Conservation (phyloP, 2,888 invertebrate species). For the Platycnemis pennipes region DNA sequence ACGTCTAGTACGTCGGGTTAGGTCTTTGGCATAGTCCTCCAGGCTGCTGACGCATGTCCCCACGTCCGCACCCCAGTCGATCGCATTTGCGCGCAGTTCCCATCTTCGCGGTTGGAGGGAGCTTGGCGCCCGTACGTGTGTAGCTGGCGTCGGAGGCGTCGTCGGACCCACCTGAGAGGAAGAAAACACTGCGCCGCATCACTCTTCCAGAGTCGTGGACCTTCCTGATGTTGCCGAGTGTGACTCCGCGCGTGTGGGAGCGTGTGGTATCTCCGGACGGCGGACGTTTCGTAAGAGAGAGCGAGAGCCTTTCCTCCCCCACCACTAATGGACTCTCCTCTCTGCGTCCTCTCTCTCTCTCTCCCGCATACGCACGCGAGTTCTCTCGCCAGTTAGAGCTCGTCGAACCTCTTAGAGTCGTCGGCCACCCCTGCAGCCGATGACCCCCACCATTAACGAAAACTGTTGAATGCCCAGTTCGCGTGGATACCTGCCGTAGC, state of each 20-base stretch:
- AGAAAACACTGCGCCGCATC: background rate
- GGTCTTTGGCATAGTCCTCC: background rate
- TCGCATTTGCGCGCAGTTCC: background rate
- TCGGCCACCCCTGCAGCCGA: background rate
- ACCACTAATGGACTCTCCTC: background rate
- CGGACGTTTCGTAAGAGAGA: background rate
- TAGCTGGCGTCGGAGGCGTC: background rate
- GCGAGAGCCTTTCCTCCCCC: background rate
- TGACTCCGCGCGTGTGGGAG: background rate
- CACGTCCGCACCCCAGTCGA: background rate
- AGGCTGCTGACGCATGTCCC: too few relatives aligned
- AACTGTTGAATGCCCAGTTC: background rate
- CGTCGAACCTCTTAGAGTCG: background rate
- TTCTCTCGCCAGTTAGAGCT: background rate
- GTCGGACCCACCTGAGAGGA: background rate
- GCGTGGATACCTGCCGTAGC: background rate
- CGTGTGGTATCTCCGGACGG: background rate
- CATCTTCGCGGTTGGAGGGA: background rate
- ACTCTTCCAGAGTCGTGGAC: background rate
- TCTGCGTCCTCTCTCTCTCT: background rate
- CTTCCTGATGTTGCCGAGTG: background rate
- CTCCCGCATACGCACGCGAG: too few relatives aligned
- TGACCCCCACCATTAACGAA: background rate
- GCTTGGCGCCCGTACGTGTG: background rate
- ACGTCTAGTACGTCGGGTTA: background rate